Evolutionary conservation across 2,113 vertebrate genomes (phyloP).

Genomic region (Perca schrenkii): DNA sequence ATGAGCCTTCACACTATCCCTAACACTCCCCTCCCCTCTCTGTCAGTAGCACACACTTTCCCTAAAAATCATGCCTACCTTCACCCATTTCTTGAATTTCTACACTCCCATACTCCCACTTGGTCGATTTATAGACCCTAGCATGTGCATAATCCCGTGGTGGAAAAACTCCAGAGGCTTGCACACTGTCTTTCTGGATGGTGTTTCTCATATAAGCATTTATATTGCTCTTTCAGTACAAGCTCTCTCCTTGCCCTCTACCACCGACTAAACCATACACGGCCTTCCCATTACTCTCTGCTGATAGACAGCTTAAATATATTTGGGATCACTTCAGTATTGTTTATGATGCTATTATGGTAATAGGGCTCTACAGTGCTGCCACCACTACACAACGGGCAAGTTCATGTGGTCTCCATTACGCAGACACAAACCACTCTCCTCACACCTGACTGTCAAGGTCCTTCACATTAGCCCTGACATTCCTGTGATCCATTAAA

Average conservation of each 20-base stretch:
- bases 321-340: slow-evolving; percentile 49
- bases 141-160: slow-evolving; percentile 46
- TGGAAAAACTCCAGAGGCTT: slow-evolving; percentile 42
- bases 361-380: slow-evolving; percentile 45
- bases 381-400: slow-evolving; percentile 9
- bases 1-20: slow-evolving; percentile 30
- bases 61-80: slow-evolving; percentile 30
- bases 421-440: slow-evolving; percentile 63
- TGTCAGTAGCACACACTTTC: slow-evolving; percentile 52
- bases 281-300: slow-evolving; percentile 47
- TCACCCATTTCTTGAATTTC: slow-evolving; percentile 53
- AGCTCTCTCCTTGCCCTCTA: slow-evolving; percentile 15
- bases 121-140: slow-evolving; percentile 41
- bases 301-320: slow-evolving; percentile 29
- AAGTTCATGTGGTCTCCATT: slow-evolving; percentile 67
- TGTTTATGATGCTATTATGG: slow-evolving; percentile 65
- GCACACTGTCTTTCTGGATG: slow-evolving; percentile 22
- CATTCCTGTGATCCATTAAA: slow-evolving; percentile 65
- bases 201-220: background rate
- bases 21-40: slow-evolving; percentile 11
- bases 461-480: slow-evolving; percentile 58
- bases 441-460: slow-evolving; percentile 67
- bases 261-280: slow-evolving; percentile 15
- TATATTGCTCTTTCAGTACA: background rate
- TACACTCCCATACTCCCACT: slow-evolving; percentile 10